Evolutionary conservation across 2,888 invertebrate genomes (phyloP).

Genomic region (Ptilodon capucinus): DNA sequence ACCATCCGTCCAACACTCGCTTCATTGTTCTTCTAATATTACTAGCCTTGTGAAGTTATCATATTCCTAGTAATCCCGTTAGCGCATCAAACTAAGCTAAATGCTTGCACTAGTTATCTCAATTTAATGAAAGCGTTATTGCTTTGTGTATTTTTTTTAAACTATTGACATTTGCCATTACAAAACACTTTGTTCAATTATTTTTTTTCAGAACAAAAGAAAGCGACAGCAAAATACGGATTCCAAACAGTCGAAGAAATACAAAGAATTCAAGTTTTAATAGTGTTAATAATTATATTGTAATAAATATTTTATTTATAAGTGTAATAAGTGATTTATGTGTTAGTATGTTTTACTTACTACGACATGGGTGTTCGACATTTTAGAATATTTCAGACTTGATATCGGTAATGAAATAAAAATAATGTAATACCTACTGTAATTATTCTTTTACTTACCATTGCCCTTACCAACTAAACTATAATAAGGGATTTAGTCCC

Average conservation of each 20-base stretch:
- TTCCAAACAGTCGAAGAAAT: slow-evolving; percentile 96
- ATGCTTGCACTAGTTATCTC: too few relatives aligned
- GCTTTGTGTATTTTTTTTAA: too few relatives aligned
- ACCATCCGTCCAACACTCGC: too few relatives aligned
- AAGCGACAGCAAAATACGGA: slow-evolving; percentile 96
- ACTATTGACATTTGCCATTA: too few relatives aligned
- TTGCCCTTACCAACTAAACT: too few relatives aligned
- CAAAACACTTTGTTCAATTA: not conserved
- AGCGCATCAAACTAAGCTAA: too few relatives aligned
- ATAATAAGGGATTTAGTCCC: too few relatives aligned
- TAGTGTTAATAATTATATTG: slow-evolving; percentile 31
- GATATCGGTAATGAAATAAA: not conserved
- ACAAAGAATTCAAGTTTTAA: slow-evolving; percentile 99
- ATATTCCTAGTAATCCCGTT: too few relatives aligned
- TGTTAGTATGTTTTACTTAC: slow-evolving; percentile 17
- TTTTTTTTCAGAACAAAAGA: slow-evolving; percentile 90
- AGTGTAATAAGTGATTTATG: slow-evolving; percentile 17
- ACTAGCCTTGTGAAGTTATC: too few relatives aligned
- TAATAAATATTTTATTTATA: slow-evolving; percentile 27
- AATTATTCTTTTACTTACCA: not conserved
- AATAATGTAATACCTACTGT: not conserved
- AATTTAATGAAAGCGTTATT: too few relatives aligned
- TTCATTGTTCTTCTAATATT: too few relatives aligned
- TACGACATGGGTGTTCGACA: slow-evolving; percentile 12
- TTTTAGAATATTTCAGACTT: not conserved